Percentiles rank a stretch among this genome's conserved stretches.
Evolutionary conservation across 2,113 vertebrate genomes (phyloP).

Genomic region (Himantopus leucocephalus): DNA sequence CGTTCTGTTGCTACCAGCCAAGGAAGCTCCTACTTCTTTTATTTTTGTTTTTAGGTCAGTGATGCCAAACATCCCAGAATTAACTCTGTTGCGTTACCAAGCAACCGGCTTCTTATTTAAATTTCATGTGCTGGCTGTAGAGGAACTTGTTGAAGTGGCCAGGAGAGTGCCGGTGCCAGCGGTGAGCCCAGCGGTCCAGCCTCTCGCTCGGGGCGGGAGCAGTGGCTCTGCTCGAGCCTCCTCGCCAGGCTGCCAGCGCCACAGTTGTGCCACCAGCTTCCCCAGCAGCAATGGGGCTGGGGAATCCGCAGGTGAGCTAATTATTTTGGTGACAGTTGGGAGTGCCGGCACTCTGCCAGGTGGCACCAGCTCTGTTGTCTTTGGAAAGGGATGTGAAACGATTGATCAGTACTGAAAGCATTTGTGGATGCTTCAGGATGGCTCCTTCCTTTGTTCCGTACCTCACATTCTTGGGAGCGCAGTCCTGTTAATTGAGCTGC

Average conservation of each 20-base stretch:
- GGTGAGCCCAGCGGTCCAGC: background rate
- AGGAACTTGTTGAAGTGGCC: too few relatives aligned
- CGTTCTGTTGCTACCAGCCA: background rate
- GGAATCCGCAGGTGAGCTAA: background rate
- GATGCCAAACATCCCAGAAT: background rate
- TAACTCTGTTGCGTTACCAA: background rate
- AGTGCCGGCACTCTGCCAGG: background rate
- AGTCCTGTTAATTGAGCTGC: background rate
- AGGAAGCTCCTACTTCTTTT: background rate
- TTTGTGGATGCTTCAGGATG: background rate
- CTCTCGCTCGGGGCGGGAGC: background rate
- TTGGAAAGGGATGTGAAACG: background rate
- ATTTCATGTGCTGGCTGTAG: background rate
- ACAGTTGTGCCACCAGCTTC: too few relatives aligned
- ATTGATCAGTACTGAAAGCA: background rate
- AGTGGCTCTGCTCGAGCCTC: too few relatives aligned
- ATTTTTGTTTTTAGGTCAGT: background rate
- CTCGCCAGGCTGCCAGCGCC: background rate
- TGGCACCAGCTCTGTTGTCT: background rate
- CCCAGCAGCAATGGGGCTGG: background rate
- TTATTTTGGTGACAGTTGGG: background rate
- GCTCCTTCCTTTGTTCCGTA: background rate
- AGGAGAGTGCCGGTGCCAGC: fast-evolving
- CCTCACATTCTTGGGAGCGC: background rate
- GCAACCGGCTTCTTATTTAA: background rate